phyloP scores from a whole-genome alignment of 2,113 vertebrate species.

The Thunnus thynnus region DNA sequence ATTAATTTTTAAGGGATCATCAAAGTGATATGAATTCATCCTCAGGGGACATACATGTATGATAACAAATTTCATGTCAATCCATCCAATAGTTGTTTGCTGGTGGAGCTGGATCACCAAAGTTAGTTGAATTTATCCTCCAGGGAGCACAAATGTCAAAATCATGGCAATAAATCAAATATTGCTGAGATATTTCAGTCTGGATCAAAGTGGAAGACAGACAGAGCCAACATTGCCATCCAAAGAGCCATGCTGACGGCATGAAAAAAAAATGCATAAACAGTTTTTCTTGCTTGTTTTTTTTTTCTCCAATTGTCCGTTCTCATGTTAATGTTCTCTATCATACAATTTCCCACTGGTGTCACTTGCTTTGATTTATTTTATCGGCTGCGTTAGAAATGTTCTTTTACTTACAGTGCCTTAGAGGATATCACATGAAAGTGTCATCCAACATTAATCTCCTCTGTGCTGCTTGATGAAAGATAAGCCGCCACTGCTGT shows the following conservation, averaged over 20 bases:
- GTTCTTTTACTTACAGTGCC: slow-evolving; percentile 35
- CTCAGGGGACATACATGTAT: no score
- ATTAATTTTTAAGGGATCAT: no score
- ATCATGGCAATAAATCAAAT: no score
- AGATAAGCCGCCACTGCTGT: slow-evolving; percentile 49
- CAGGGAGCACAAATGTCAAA: no score
- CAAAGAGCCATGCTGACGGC: background rate
- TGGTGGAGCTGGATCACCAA: no score
- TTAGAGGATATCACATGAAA: slow-evolving; percentile 58
- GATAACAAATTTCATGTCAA: no score
- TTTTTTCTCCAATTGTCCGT: background rate
- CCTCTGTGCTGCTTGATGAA: slow-evolving; percentile 39
- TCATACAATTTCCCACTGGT: slow-evolving; percentile 4
- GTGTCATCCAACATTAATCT: slow-evolving; percentile 64
- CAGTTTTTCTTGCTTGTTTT: background rate
- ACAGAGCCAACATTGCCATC: no score
- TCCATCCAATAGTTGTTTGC: no score
- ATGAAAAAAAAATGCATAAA: background rate
- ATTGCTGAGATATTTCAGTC: no score
- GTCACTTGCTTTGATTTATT: slow-evolving; percentile 53
- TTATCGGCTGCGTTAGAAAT: slow-evolving; percentile 8
- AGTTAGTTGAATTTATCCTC: no score
- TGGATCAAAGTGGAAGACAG: no score
- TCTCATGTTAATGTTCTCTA: slow-evolving; percentile 4
- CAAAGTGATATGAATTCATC: no score